Evolutionary conservation across 2,797 vertebrate species (phyloP).

Genomic region (Urocyon cinereoargenteus): DNA sequence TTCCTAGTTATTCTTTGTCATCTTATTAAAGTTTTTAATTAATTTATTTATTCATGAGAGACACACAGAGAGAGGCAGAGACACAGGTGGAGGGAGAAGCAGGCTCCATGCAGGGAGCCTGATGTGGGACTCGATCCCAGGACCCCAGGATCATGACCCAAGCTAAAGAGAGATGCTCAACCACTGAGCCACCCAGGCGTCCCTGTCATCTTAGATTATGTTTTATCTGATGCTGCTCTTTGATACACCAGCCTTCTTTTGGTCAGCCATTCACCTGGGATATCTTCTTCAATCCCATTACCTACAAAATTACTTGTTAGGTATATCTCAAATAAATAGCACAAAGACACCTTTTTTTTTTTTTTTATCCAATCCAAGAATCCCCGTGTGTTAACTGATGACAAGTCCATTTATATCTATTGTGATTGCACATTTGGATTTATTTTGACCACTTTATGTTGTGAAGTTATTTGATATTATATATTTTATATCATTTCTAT

Average conservation of each 20-base stretch:
- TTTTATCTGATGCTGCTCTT: background rate
- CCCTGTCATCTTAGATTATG: background rate
- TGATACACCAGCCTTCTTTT: background rate
- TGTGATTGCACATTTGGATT: background rate
- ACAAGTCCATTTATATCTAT: background rate
- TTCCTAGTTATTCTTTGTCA: background rate
- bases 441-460: background rate
- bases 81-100: no score
- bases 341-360: background rate
- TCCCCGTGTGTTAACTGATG: background rate
- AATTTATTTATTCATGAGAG: no score
- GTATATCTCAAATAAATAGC: background rate
- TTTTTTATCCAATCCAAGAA: background rate
- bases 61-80: no score
- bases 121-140: no score
- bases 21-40: background rate
- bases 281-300: background rate
- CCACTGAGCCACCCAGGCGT: no score
- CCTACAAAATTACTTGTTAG: conserved; percentile 31
- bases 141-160: no score
- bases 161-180: no score
- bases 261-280: background rate
- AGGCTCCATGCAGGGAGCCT: no score
- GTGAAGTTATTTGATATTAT: background rate
- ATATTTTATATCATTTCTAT: background rate